Conservation (phyloP, 2,888 invertebrate species). For the Sepiola atlantica region DNA sequence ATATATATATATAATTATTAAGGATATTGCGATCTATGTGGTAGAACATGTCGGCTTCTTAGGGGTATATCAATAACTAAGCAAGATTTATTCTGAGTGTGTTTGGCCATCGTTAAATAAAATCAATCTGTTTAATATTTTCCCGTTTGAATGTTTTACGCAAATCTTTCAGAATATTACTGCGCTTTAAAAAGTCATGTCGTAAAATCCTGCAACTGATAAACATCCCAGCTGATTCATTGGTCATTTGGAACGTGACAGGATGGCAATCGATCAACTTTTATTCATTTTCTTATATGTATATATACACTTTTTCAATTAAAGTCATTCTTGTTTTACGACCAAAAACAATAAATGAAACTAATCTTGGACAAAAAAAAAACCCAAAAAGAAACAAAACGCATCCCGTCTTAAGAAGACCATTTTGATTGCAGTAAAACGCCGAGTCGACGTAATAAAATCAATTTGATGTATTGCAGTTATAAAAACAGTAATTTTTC, state of each 20-base stretch:
- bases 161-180: not conserved
- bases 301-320: not conserved
- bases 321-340: not conserved
- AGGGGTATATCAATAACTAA: no score
- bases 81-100: no score
- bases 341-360: not conserved
- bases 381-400: not conserved
- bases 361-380: not conserved
- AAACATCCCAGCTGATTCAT: not conserved
- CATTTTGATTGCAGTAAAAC: conserved; percentile 2
- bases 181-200: not conserved
- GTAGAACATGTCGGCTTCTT: no score
- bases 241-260: not conserved
- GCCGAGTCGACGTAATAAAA: not conserved
- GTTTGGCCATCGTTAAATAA: not conserved
- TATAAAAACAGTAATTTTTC: conserved; percentile 18
- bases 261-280: not conserved
- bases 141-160: not conserved
- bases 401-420: not conserved
- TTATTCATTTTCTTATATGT: not conserved
- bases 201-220: not conserved
- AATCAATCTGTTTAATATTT: not conserved
- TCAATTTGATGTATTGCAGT: conserved; percentile 32
- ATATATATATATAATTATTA: no score
- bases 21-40: no score